Evolutionary conservation across 1,140 invertebrate genomes (phyloP).

Genomic region (Cydia pomonella): DNA sequence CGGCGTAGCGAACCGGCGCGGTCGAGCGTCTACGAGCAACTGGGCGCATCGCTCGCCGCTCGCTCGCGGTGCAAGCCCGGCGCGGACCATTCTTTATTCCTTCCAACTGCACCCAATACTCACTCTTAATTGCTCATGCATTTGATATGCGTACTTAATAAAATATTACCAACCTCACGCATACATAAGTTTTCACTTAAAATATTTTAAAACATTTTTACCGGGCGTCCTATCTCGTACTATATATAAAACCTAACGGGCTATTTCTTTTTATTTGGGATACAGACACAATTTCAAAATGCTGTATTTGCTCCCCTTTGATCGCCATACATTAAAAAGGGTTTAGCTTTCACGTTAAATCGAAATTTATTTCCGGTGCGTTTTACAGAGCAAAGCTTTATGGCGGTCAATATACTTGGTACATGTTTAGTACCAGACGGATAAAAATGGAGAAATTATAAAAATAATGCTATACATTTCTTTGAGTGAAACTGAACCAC

Average conservation of each 20-base stretch:
- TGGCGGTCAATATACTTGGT: background rate
- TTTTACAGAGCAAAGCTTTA: slow-evolving; percentile 12
- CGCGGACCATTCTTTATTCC: slow-evolving; percentile 1
- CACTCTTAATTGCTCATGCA: slow-evolving; percentile 47
- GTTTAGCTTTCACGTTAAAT: slow-evolving; percentile 30
- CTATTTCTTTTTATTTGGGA: background rate
- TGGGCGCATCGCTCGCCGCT: slow-evolving; percentile 21
- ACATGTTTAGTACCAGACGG: slow-evolving; percentile 4
- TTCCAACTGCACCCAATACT: slow-evolving; percentile 12
- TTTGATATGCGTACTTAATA: slow-evolving; percentile 45
- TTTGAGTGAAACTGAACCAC: slow-evolving; percentile 44
- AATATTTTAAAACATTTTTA: background rate
- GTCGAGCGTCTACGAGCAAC: slow-evolving; percentile 21
- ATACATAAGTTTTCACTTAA: slow-evolving; percentile 1
- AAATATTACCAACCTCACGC: slow-evolving; percentile 5
- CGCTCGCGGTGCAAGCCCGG: slow-evolving; percentile 30
- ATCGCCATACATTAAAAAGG: slow-evolving; percentile 29
- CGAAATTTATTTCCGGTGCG: slow-evolving; percentile 27
- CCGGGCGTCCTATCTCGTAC: background rate
- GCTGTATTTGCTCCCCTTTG: slow-evolving; percentile 25
- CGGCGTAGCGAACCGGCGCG: slow-evolving; percentile 28
- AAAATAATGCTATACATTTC: slow-evolving; percentile 28
- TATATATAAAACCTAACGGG: background rate
- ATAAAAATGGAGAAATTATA: slow-evolving; percentile 10
- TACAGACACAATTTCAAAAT: slow-evolving; percentile 27